Conservation (phyloP, 1,140 invertebrate species). For the Orchesella cincta region DNA sequence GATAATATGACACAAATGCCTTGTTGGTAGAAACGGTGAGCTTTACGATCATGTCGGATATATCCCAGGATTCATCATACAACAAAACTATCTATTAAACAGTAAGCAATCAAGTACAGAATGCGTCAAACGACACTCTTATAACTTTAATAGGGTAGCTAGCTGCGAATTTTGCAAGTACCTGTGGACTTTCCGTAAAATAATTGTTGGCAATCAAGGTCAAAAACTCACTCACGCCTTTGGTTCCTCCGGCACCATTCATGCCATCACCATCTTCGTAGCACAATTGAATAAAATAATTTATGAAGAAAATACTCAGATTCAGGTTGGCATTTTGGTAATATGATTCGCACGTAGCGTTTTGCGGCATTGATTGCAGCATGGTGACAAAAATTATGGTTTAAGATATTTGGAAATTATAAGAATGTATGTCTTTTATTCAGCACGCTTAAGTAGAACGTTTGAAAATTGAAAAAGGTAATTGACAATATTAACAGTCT, state of each 20-base stretch:
- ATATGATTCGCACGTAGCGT: constrained; percentile 32
- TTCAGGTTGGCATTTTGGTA: constrained; percentile 8
- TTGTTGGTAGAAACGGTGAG: constrained; percentile 32
- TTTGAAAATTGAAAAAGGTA: not conserved
- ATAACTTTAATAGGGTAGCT: too few species aligned
- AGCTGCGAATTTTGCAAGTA: too few species aligned
- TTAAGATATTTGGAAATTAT: not conserved
- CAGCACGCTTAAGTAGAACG: not conserved
- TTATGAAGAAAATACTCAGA: constrained; percentile 38
- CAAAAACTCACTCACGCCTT: constrained; percentile 41
- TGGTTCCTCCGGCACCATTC: constrained; percentile 12
- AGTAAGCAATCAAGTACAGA: too few species aligned
- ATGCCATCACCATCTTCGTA: constrained; percentile 1
- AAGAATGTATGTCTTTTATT: not conserved
- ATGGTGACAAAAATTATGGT: not conserved
- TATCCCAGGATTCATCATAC: constrained; percentile 50
- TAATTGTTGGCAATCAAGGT: constrained; percentile 43
- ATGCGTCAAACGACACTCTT: too few species aligned
- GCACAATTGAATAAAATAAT: constrained; percentile 41
- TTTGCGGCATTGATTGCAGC: not conserved
- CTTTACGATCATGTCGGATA: constrained; percentile 38
- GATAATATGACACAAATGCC: constrained; percentile 47
- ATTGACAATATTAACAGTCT: not conserved
- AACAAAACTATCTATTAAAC: constrained; percentile 42
- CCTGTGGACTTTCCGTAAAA: constrained; percentile 38